Conservation (phyloP, 2,888 invertebrate species). For the Tenodera sinensis region DNA sequence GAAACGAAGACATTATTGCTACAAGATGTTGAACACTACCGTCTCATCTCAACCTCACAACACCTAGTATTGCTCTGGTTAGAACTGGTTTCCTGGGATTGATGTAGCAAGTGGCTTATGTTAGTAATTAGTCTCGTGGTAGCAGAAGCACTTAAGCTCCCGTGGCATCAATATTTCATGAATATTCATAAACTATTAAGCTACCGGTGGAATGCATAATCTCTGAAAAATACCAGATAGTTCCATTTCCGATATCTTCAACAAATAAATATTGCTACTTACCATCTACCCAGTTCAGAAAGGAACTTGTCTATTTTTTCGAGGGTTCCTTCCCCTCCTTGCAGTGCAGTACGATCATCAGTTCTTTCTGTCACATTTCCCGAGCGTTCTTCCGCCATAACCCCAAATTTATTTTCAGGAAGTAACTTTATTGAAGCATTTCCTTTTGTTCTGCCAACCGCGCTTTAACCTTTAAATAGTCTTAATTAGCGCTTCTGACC, state of each 20-base stretch:
- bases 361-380: neutral
- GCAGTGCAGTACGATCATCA: neutral
- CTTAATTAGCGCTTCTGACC: neutral
- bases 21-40: neutral
- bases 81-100: neutral
- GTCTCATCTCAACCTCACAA: neutral
- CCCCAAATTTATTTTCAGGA: neutral
- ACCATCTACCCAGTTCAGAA: constrained; percentile 68
- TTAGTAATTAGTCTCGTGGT: neutral
- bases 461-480: neutral
- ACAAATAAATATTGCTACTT: constrained; percentile 39
- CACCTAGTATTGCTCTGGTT: neutral
- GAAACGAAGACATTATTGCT: neutral
- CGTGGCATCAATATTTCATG: neutral
- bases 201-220: neutral
- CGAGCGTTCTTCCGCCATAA: neutral
- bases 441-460: neutral
- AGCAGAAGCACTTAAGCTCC: neutral
- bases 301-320: constrained; percentile 64
- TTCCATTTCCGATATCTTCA: neutral
- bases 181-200: constrained; percentile 5
- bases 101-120: neutral
- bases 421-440: neutral
- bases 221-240: neutral
- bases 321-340: constrained; percentile 51